phyloP scores from a whole-genome alignment of 2,113 vertebrate species.

The Neodontobutis hainanensis region DNA sequence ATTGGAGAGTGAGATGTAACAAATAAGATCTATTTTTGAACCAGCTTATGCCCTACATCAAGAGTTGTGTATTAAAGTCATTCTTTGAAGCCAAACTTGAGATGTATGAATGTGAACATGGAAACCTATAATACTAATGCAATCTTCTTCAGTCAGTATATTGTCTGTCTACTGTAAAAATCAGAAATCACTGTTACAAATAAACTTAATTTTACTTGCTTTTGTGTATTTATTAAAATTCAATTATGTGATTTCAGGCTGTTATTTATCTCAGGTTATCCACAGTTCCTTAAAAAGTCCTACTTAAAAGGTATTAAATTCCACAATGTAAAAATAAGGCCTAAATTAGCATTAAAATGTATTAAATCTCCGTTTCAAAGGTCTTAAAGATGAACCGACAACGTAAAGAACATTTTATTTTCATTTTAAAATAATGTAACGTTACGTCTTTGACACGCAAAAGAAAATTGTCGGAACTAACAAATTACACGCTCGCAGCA shows the following conservation, averaged over 20 bases:
- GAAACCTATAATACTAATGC: not conserved
- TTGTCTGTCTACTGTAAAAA: conserved; percentile 31
- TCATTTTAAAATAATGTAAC: no score
- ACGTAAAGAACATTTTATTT: no score
- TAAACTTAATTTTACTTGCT: not conserved
- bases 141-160: conserved; percentile 9
- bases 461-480: no score
- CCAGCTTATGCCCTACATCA: not conserved
- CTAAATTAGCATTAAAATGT: no score
- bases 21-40: conserved; percentile 6
- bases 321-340: no score
- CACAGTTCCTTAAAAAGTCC: no score
- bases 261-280: no score
- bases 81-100: conserved; percentile 2
- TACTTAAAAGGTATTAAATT: no score
- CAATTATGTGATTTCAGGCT: not conserved
- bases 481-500: no score
- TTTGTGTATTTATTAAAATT: not conserved
- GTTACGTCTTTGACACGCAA: no score
- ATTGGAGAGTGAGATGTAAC: conserved; percentile 13
- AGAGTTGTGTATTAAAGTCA: not conserved
- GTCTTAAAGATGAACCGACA: no score
- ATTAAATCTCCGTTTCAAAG: no score
- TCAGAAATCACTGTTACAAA: conserved; percentile 14
- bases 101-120: conserved; percentile 2